phyloP scores from a whole-genome alignment of 2,888 invertebrate species.

The Mechanitis mazaeus region DNA sequence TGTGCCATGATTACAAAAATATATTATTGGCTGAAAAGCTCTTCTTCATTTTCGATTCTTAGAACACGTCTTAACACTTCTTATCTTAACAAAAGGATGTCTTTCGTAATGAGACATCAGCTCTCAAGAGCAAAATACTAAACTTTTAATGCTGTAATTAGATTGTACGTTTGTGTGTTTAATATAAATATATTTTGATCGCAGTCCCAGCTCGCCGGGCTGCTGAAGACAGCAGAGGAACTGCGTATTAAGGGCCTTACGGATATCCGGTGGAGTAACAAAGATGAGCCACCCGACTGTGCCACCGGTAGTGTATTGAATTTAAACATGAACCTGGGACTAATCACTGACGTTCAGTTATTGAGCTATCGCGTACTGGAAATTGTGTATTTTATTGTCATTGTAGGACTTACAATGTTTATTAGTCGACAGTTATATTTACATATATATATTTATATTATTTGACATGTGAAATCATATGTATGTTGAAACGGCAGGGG shows the following conservation, averaged over 20 bases:
- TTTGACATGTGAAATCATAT: not conserved
- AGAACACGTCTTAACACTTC: too few species aligned
- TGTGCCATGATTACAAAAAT: too few species aligned
- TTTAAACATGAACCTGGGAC: not conserved
- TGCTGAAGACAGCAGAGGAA: constrained; percentile 94
- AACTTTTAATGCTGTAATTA: too few species aligned
- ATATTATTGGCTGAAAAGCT: too few species aligned
- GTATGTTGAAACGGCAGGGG: constrained; percentile 30
- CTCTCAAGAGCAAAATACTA: too few species aligned
- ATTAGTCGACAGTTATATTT: not conserved
- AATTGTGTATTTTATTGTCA: too few species aligned
- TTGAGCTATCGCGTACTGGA: too few species aligned
- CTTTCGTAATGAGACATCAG: too few species aligned
- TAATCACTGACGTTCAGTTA: too few species aligned
- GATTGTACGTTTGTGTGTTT: too few species aligned
- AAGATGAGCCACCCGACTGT: constrained; percentile 67
- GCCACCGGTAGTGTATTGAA: constrained; percentile 45
- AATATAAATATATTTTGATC: constrained; percentile 32
- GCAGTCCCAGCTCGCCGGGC: constrained; percentile 89
- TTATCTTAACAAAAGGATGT: too few species aligned
- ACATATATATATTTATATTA: not conserved
- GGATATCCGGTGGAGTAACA: constrained; percentile 90
- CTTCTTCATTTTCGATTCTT: too few species aligned
- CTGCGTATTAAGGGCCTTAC: constrained; percentile 93
- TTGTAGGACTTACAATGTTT: not conserved